These are phyloP conservation scores for Mesodorylaimus sp. DNA, from an alignment of 2,888 invertebrate species.

Conservation along the genomic window DNA sequence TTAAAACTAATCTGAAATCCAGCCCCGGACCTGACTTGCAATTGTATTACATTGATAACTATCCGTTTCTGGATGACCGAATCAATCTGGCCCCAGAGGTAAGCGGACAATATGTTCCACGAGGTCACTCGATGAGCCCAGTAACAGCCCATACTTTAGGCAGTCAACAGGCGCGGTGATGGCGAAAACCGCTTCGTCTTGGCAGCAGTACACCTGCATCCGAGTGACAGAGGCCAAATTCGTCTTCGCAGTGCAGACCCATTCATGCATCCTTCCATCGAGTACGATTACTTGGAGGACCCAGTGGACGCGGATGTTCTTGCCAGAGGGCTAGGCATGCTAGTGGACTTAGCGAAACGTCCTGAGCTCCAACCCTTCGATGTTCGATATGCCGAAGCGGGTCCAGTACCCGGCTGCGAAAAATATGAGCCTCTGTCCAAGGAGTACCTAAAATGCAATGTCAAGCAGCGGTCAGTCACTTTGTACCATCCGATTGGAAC, in stretches of 20 bases:
- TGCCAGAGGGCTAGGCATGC: not conserved
- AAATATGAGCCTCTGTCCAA: not conserved
- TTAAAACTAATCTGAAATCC: not conserved
- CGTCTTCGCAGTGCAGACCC: not conserved
- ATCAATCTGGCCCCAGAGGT: no score
- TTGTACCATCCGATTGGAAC: constrained; percentile 8
- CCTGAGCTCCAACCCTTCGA: not conserved
- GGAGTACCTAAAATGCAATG: constrained; percentile 4
- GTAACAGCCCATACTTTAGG: no score
- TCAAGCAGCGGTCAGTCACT: not conserved
- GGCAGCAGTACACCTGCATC: not conserved
- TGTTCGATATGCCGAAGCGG: not conserved
- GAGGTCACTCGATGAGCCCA: no score
- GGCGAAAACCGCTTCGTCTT: not conserved
- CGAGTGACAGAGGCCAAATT: not conserved
- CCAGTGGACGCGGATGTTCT: not conserved
- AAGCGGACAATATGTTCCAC: no score
- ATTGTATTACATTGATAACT: not conserved
- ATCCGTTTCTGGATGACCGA: not conserved
- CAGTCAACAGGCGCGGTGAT: no score
- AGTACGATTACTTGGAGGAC: constrained; percentile 2
- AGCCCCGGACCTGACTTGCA: not conserved
- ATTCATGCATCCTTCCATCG: not conserved
- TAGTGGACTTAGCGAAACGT: not conserved
- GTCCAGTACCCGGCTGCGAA: not conserved